These are phyloP conservation scores for Virgularia gustaviana DNA, from an alignment of 92 coral and sea anemone species.

Conservation along the genomic window DNA sequence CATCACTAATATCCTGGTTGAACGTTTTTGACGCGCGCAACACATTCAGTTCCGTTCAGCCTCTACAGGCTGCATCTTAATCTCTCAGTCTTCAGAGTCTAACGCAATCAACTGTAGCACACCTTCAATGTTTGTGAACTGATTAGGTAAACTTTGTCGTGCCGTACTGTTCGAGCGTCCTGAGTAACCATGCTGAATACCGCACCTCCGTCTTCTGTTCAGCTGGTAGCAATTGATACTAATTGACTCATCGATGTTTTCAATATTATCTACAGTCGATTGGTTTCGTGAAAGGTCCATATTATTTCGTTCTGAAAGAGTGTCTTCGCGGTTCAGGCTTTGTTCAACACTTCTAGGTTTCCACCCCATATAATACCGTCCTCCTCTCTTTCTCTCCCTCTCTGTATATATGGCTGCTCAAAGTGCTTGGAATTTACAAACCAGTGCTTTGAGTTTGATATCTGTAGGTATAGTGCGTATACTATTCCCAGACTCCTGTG, in stretches of 20 bases:
- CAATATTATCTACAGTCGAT: too few species aligned
- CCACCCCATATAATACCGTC: constrained; percentile 4
- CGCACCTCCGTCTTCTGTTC: constrained; percentile 20
- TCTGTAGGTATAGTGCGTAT: too few species aligned
- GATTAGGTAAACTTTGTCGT: neutral
- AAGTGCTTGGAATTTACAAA: too few species aligned
- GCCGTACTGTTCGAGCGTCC: constrained; percentile 25
- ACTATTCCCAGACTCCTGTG: too few species aligned
- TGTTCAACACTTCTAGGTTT: neutral
- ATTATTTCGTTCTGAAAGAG: neutral
- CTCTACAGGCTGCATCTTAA: too few species aligned
- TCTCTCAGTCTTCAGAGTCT: too few species aligned
- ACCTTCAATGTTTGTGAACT: too few species aligned
- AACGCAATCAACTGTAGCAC: neutral
- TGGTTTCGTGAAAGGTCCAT: constrained; percentile 5
- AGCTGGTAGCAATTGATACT: neutral
- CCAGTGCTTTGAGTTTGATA: too few species aligned
- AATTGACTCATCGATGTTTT: neutral
- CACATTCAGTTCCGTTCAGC: too few species aligned
- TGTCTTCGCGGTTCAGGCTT: neutral
- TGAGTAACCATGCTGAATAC: constrained; percentile 26
- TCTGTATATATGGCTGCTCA: too few species aligned
- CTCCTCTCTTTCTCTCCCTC: neutral
- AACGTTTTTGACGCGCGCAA: too few species aligned
- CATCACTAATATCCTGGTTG: too few species aligned